Percentiles rank a stretch among this genome's conserved stretches.
phyloP scores from a whole-genome alignment of 2,888 invertebrate genomes.

The Cerastoderma edule region DNA sequence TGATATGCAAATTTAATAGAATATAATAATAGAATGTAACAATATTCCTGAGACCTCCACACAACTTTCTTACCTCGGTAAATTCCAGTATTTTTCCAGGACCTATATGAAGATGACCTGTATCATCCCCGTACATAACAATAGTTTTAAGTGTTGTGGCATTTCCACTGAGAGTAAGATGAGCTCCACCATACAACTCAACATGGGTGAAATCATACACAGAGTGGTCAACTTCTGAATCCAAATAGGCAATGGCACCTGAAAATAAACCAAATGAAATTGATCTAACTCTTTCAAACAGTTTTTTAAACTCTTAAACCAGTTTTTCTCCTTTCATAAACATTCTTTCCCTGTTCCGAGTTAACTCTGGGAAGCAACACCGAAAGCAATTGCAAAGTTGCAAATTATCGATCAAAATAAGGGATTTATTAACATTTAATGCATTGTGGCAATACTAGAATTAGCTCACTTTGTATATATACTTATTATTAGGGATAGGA shows the following conservation, averaged over 20 bases:
- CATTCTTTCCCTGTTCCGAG: too few relatives aligned
- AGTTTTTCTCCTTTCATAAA: not conserved
- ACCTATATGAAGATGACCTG: constrained; percentile 68
- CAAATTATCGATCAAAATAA: too few relatives aligned
- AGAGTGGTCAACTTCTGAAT: constrained; percentile 49
- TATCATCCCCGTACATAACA: constrained; percentile 71
- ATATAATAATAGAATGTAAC: too few relatives aligned
- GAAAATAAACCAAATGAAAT: not conserved
- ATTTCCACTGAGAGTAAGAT: constrained; percentile 61
- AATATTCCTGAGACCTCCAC: too few relatives aligned
- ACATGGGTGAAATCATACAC: constrained; percentile 66
- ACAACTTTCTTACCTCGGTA: constrained; percentile 68
- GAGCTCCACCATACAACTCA: constrained; percentile 73
- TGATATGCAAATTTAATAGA: too few relatives aligned
- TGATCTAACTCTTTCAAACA: not conserved
- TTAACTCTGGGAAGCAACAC: too few relatives aligned
- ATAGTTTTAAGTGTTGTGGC: constrained; percentile 56
- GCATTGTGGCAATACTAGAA: too few relatives aligned
- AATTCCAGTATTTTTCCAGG: constrained; percentile 64
- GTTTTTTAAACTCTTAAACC: not conserved
- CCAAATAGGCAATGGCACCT: constrained; percentile 69
- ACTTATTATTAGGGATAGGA: too few relatives aligned
- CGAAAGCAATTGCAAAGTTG: too few relatives aligned
- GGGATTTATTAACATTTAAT: too few relatives aligned
- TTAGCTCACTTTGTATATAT: too few relatives aligned